These are phyloP conservation scores for Orchestia grillus DNA, from an alignment of 1,140 invertebrate genomes.

Conservation along the genomic window DNA sequence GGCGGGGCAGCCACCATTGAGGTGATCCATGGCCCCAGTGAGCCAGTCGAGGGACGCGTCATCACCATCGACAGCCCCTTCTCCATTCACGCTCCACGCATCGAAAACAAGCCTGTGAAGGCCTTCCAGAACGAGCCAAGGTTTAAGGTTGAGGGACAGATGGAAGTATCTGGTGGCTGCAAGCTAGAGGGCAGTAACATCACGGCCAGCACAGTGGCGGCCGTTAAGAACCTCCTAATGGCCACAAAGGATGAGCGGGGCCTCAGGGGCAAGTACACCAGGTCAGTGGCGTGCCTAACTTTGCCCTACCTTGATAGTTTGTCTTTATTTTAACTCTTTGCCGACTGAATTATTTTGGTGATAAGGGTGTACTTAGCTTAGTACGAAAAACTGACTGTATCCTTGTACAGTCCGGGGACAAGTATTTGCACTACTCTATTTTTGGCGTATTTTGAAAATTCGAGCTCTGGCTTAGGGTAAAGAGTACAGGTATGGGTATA, in stretches of 20 bases:
- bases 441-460: too few relatives aligned
- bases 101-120: neutral
- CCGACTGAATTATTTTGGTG: too few relatives aligned
- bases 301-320: neutral
- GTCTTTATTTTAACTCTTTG: neutral
- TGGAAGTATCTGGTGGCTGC: neutral
- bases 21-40: neutral
- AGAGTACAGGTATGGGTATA: too few relatives aligned
- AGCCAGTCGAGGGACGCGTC: neutral
- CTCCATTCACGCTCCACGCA: slow-evolving; percentile 11
- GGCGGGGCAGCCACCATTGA: neutral
- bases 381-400: too few relatives aligned
- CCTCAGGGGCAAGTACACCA: slow-evolving; percentile 71
- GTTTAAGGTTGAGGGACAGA: neutral
- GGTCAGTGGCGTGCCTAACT: neutral
- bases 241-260: slow-evolving; percentile 70
- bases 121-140: neutral
- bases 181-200: slow-evolving; percentile 17
- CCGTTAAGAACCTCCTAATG: slow-evolving; percentile 70
- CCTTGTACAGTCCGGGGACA: too few relatives aligned
- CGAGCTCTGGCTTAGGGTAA: too few relatives aligned
- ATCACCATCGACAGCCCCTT: slow-evolving; percentile 29
- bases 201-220: slow-evolving; percentile 68
- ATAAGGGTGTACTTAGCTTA: too few relatives aligned
- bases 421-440: too few relatives aligned